phyloP scores from a whole-genome alignment of 2,113 vertebrate genomes.

The Eleginops maclovinus region DNA sequence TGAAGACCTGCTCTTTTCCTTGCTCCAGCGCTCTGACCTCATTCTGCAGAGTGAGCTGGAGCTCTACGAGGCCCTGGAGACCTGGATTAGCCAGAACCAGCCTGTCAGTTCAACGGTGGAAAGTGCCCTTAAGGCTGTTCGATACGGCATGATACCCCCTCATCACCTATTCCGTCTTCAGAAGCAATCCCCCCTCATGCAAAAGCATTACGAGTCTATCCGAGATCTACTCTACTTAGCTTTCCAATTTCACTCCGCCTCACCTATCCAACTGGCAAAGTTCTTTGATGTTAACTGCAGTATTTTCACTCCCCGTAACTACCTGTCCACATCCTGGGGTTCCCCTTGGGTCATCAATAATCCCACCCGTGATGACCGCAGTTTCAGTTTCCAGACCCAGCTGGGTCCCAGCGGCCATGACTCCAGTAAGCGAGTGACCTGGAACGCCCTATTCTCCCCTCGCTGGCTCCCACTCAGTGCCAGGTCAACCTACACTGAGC shows the following conservation, averaged over 20 bases:
- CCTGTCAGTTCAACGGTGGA: conserved; percentile 83
- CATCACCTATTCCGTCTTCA: conserved; percentile 94
- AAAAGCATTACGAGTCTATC: conserved; percentile 85
- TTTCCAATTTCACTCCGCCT: conserved; percentile 97
- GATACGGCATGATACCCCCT: conserved; percentile 95
- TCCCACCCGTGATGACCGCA: conserved; percentile 95
- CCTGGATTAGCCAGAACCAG: conserved; percentile 88
- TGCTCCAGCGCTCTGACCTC: conserved; percentile 94
- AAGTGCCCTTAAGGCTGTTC: conserved; percentile 87
- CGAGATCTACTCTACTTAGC: conserved; percentile 93
- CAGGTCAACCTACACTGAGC: conserved; percentile 88
- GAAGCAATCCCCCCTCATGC: conserved; percentile 88
- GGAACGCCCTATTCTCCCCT: conserved; percentile 96
- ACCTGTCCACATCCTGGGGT: conserved; percentile 93
- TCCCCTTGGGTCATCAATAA: conserved; percentile 95
- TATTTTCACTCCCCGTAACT: conserved; percentile 96
- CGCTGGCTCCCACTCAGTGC: conserved; percentile 93
- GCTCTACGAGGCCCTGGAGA: conserved; percentile 91
- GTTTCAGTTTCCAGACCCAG: conserved; percentile 96
- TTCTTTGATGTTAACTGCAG: conserved; percentile 96
- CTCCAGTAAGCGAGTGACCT: conserved; percentile 89
- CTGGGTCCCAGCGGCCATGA: conserved; percentile 94
- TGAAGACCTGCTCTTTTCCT: conserved; percentile 89
- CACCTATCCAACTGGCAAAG: conserved; percentile 93
- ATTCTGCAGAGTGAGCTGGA: conserved; percentile 94